Evolutionary conservation across 2,888 invertebrate genomes (phyloP).

Genomic region (Acrobasis repandana): DNA sequence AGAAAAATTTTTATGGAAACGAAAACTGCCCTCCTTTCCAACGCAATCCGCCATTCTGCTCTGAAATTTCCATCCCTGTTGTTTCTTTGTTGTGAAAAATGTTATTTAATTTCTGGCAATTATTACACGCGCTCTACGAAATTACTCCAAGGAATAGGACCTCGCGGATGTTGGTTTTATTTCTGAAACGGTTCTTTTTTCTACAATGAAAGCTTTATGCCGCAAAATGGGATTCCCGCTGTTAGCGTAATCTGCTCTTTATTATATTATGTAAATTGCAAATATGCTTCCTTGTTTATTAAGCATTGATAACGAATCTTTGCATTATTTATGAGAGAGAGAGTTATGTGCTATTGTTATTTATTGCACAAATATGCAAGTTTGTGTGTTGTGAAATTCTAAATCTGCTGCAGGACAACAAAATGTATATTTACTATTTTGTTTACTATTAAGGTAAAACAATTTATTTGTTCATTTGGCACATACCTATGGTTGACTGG

Average conservation of each 20-base stretch:
- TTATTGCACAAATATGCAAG: conserved; percentile 10
- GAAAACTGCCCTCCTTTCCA: conserved; percentile 62
- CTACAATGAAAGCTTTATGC: conserved; percentile 69
- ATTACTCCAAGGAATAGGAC: conserved; percentile 79
- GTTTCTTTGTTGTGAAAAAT: conserved; percentile 78
- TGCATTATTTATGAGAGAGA: conserved; percentile 12
- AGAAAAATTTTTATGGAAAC: conserved; percentile 63
- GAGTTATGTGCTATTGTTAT: conserved; percentile 1
- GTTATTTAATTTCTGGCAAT: conserved; percentile 80
- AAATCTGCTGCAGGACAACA: too few species aligned
- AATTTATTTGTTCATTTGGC: too few species aligned
- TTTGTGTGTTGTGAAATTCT: neutral
- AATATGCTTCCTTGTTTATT: conserved; percentile 38
- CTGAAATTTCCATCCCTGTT: conserved; percentile 66
- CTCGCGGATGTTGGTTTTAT: conserved; percentile 68
- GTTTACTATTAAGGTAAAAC: too few species aligned
- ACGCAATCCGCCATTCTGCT: conserved; percentile 62
- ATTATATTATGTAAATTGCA: conserved; percentile 57
- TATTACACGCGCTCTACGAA: conserved; percentile 79
- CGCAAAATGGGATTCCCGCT: conserved; percentile 68
- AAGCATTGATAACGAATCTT: conserved; percentile 22
- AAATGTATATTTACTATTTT: too few species aligned
- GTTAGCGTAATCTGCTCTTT: conserved; percentile 64
- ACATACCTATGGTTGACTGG: too few species aligned
- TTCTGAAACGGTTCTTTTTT: conserved; percentile 59